Percentiles rank a stretch among this genome's conserved stretches.
phyloP scores from a whole-genome alignment of 2,797 vertebrate genomes.

The Acanthurus lineatus region DNA sequence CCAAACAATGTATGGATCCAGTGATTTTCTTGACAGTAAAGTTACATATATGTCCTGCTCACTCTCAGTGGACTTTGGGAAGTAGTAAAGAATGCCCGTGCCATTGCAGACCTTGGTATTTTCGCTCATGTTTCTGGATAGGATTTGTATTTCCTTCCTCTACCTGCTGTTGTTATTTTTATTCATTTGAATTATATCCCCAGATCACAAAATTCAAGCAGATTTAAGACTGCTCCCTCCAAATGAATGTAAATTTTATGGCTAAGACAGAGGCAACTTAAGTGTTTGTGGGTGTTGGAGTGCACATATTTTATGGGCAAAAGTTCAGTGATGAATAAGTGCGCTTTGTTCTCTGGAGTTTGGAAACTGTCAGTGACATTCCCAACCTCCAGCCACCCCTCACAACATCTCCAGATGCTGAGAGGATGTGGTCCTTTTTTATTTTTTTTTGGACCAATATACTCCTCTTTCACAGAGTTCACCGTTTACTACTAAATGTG shows the following conservation, averaged over 20 bases:
- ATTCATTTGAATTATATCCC: conserved; percentile 61
- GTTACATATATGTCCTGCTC: conserved; percentile 67
- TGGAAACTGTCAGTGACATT: conserved; percentile 75
- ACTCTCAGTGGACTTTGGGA: conserved; percentile 67
- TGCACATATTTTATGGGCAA: conserved; percentile 63
- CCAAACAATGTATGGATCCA: conserved; percentile 85
- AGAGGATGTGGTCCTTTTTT: conserved; percentile 78
- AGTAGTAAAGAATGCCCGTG: conserved; percentile 73
- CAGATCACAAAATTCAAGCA: conserved; percentile 56
- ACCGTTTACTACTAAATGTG: conserved; percentile 64
- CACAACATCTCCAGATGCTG: conserved; percentile 79
- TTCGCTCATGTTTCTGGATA: conserved; percentile 68
- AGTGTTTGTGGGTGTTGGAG: conserved; percentile 68
- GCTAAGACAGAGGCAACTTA: conserved; percentile 45
- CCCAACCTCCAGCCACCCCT: conserved; percentile 60
- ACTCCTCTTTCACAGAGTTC: conserved; percentile 70
- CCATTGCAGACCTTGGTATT: conserved; percentile 62
- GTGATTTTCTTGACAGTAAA: conserved; percentile 81
- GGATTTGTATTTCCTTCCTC: conserved; percentile 65
- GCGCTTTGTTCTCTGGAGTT: conserved; percentile 77
- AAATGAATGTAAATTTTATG: conserved; percentile 56
- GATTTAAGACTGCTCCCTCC: conserved; percentile 34
- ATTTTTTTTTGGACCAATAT: conserved; percentile 63
- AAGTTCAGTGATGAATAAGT: conserved; percentile 78
- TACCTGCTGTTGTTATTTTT: conserved; percentile 50